phyloP scores from a whole-genome alignment of 1,140 invertebrate genomes.

The Hyles euphorbiae region DNA sequence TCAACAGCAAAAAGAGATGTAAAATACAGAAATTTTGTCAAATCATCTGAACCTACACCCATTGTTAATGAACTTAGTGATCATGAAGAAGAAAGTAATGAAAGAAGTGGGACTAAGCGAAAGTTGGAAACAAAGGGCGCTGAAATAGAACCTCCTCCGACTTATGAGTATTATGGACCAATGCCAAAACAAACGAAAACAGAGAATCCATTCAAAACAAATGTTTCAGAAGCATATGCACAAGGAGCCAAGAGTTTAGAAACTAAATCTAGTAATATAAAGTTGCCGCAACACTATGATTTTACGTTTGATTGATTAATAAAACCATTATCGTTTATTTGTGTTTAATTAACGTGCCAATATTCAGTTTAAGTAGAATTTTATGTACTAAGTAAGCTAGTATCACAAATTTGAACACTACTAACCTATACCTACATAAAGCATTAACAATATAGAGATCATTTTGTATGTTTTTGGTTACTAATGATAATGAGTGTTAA shows the following conservation, averaged over 20 bases:
- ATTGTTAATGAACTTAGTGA: slow-evolving; percentile 73
- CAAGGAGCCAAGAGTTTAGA: slow-evolving; percentile 82
- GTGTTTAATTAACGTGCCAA: slow-evolving; percentile 20
- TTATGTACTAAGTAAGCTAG: slow-evolving; percentile 26
- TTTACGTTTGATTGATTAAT: slow-evolving; percentile 56
- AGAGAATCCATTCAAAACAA: slow-evolving; percentile 51
- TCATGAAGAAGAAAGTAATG: slow-evolving; percentile 28
- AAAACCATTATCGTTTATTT: slow-evolving; percentile 14
- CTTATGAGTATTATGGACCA: slow-evolving; percentile 80
- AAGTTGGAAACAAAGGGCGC: slow-evolving; percentile 50
- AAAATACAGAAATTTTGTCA: slow-evolving; percentile 60
- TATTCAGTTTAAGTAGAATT: slow-evolving; percentile 13
- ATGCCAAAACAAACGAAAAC: slow-evolving; percentile 50
- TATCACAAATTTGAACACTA: slow-evolving; percentile 31
- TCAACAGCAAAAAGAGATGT: slow-evolving; percentile 30
- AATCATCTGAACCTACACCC: slow-evolving; percentile 46
- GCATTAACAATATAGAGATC: slow-evolving; percentile 15
- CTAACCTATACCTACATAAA: slow-evolving; percentile 7
- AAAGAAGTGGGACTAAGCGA: slow-evolving; percentile 26
- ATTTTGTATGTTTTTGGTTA: slow-evolving; percentile 1
- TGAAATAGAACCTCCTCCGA: slow-evolving; percentile 80
- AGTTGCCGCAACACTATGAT: slow-evolving; percentile 55
- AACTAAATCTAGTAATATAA: slow-evolving; percentile 36
- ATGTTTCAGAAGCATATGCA: slow-evolving; percentile 79
- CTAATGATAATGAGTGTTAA: slow-evolving; percentile 6